A percentile compares a stretch with the other conserved stretches of the same genome.
phyloP scores from a whole-genome alignment of 1,140 invertebrate species.

The Drosophila yakuba region DNA sequence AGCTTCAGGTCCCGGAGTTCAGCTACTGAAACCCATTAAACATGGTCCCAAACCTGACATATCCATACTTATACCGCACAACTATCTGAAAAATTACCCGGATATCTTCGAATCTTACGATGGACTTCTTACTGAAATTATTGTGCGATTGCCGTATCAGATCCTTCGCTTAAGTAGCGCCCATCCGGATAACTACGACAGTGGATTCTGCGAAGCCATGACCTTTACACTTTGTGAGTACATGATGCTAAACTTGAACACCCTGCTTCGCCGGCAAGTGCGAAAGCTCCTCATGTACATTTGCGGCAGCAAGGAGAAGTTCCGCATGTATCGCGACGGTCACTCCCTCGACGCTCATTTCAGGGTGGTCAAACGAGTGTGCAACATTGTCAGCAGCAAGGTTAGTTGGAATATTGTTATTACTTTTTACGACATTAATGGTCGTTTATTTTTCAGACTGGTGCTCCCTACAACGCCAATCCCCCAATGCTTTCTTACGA shows the following conservation, averaged over 20 bases:
- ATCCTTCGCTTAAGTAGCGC: conserved; percentile 90
- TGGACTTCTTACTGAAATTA: conserved; percentile 97
- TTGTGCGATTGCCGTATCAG: conserved; percentile 96
- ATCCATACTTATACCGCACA: conserved; percentile 97
- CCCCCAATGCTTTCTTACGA: conserved; percentile 91
- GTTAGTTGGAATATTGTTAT: conserved; percentile 50
- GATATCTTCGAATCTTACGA: conserved; percentile 98
- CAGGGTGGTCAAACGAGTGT: conserved; percentile 87
- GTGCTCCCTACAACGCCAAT: conserved; percentile 83
- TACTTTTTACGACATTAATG: neutral
- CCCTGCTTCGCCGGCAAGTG: conserved; percentile 91
- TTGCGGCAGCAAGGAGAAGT: conserved; percentile 98
- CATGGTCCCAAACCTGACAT: conserved; percentile 94
- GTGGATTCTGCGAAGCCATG: conserved; percentile 95
- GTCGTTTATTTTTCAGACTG: conserved; percentile 39
- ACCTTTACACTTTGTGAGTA: conserved; percentile 94
- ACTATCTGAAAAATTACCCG: conserved; percentile 96
- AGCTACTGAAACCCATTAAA: conserved; percentile 91
- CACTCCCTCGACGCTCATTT: conserved; percentile 94
- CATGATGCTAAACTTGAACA: conserved; percentile 96
- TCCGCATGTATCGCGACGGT: conserved; percentile 96
- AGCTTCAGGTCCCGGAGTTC: conserved; percentile 25
- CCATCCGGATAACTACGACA: conserved; percentile 86
- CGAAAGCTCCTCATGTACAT: conserved; percentile 96
- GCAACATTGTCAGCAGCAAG: conserved; percentile 83